phyloP scores from a whole-genome alignment of 2,113 vertebrate genomes.

The Rhinichthys klamathensis region DNA sequence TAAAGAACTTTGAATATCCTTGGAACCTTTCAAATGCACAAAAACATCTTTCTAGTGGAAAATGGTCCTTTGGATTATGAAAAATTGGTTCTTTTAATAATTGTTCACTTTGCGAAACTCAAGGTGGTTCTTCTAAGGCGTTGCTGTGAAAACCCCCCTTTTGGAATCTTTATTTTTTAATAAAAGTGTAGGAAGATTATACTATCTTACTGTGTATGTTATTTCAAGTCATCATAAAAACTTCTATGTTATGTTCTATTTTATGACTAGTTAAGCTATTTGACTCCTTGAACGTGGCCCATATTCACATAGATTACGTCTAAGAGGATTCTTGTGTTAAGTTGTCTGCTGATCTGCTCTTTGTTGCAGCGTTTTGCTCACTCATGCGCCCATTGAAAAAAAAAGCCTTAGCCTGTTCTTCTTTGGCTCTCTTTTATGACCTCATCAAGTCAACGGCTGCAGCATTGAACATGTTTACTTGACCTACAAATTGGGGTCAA shows the following conservation, averaged over 20 bases:
- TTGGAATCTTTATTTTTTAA: not conserved
- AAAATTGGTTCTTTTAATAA: not conserved
- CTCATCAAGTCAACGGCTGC: slow-evolving; percentile 65
- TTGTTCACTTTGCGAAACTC: not conserved
- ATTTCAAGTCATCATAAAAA: not conserved
- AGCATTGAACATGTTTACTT: slow-evolving; percentile 72
- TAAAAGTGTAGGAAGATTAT: not conserved
- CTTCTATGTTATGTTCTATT: not conserved
- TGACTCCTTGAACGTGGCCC: slow-evolving; percentile 31
- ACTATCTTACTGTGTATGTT: not conserved
- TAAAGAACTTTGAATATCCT: not conserved
- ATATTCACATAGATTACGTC: slow-evolving; percentile 12
- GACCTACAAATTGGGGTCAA: slow-evolving; percentile 80
- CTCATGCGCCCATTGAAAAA: slow-evolving; percentile 39
- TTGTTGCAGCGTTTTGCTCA: slow-evolving; percentile 42
- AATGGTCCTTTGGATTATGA: not conserved
- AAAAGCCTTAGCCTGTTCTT: slow-evolving; percentile 46
- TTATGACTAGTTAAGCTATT: slow-evolving; percentile 10
- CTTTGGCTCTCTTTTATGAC: slow-evolving; percentile 48
- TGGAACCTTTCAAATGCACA: not conserved
- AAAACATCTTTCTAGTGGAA: not conserved
- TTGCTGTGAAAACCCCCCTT: not conserved
- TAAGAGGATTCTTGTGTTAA: slow-evolving; percentile 37
- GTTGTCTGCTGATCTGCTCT: slow-evolving; percentile 47
- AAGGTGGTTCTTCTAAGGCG: not conserved